Percentiles rank a stretch among this genome's conserved stretches.
phyloP scores from a whole-genome alignment of 2,113 vertebrate genomes.

The Delphinus delphis region DNA sequence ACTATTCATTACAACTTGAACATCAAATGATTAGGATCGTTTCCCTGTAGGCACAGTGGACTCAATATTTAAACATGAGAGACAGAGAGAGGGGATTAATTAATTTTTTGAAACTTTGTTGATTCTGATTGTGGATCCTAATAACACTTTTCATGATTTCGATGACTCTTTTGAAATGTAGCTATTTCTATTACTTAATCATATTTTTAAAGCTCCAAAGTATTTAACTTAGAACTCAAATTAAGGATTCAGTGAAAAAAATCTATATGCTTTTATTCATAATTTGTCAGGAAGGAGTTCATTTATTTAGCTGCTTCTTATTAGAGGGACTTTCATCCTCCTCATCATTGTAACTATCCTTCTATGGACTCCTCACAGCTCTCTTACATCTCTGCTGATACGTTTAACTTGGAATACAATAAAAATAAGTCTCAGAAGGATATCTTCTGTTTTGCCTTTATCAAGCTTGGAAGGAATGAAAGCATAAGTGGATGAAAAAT shows the following conservation, averaged over 20 bases:
- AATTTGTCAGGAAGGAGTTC: not conserved
- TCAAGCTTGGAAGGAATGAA: conserved; percentile 18
- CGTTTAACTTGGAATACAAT: not conserved
- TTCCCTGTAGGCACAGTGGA: not conserved
- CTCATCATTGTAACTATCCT: not conserved
- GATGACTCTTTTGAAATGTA: not conserved
- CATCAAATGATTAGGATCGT: not conserved
- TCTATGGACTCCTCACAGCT: not conserved
- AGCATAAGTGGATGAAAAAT: conserved; percentile 59
- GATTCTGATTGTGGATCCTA: not conserved
- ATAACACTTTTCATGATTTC: not conserved
- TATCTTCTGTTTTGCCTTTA: conserved; percentile 18
- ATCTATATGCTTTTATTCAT: not conserved
- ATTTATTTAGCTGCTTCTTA: not conserved
- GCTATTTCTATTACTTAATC: not conserved
- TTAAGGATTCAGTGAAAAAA: not conserved
- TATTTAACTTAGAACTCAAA: not conserved
- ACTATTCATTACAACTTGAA: not conserved
- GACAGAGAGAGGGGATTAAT: not conserved
- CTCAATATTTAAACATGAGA: not conserved
- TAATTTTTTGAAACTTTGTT: not conserved
- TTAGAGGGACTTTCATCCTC: not conserved
- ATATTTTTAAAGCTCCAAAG: not conserved
- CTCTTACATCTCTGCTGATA: not conserved
- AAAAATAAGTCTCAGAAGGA: conserved; percentile 47